These are phyloP conservation scores for Empis stercorea DNA, from an alignment of 2,888 invertebrate species.

Conservation along the genomic window DNA sequence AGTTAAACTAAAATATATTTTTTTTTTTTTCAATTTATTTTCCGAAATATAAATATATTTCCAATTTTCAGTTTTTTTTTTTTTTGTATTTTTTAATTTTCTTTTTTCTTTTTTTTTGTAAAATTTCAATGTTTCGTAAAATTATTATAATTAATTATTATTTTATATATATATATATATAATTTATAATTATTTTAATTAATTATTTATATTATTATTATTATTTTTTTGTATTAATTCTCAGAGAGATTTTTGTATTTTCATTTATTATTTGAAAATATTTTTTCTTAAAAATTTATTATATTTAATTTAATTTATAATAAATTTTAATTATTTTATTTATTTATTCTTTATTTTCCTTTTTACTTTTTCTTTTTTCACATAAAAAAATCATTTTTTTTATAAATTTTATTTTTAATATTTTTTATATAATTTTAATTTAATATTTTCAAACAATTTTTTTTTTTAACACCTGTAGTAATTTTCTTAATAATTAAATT, in stretches of 20 bases:
- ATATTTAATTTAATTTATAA: not conserved
- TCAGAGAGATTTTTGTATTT: not conserved
- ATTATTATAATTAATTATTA: not conserved
- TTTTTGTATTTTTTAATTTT: too few relatives aligned
- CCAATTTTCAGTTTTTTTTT: too few relatives aligned
- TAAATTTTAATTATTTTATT: not conserved
- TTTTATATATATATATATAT: not conserved
- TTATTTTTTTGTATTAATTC: not conserved
- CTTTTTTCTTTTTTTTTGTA: not conserved
- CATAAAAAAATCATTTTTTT: too few relatives aligned
- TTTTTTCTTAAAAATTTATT: not conserved
- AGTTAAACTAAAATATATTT: not conserved
- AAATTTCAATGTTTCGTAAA: not conserved
- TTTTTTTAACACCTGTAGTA: too few relatives aligned
- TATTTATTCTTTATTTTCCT: too few relatives aligned
- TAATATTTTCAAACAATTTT: too few relatives aligned
- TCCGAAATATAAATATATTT: not conserved
- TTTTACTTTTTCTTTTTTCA: too few relatives aligned
- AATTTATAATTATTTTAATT: not conserved
- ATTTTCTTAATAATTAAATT: too few relatives aligned
- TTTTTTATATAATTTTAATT: too few relatives aligned
- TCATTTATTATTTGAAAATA: not conserved
- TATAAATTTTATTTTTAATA: too few relatives aligned
- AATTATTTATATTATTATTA: not conserved
- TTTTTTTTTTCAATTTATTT: not conserved